Conservation (phyloP, 2,888 invertebrate species). For the Epirrhoe tristata region DNA sequence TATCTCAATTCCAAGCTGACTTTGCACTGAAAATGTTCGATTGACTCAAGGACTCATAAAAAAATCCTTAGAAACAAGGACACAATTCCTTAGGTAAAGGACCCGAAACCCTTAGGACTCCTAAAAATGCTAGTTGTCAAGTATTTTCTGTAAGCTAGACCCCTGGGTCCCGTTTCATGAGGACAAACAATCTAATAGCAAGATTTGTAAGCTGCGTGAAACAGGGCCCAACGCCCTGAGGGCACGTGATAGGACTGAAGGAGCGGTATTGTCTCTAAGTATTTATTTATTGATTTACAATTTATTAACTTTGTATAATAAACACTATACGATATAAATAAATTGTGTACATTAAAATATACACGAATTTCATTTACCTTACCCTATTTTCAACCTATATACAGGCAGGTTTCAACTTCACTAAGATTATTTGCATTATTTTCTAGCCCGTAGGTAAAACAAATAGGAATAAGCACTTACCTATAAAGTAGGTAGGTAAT, state of each 20-base stretch:
- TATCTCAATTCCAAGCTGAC: constrained; percentile 37
- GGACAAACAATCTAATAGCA: neutral
- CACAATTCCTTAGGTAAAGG: neutral
- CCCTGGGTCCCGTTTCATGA: constrained; percentile 15
- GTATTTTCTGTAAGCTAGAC: constrained; percentile 64
- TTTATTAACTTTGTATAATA: constrained; percentile 85
- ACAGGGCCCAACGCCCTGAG: constrained; percentile 68
- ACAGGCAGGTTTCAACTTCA: neutral
- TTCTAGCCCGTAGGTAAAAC: too few relatives aligned
- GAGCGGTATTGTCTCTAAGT: constrained; percentile 68
- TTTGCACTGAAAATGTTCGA: constrained; percentile 34
- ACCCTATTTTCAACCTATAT: neutral
- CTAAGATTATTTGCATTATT: too few relatives aligned
- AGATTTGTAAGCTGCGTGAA: constrained; percentile 8
- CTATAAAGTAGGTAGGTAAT: too few relatives aligned
- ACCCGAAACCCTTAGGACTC: constrained; percentile 43
- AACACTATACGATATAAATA: constrained; percentile 83
- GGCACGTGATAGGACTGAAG: constrained; percentile 76
- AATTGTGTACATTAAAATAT: constrained; percentile 84
- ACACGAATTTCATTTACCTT: constrained; percentile 67
- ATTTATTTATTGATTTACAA: constrained; percentile 85
- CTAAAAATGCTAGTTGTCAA: constrained; percentile 68
- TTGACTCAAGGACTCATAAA: constrained; percentile 13
- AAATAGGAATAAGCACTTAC: too few relatives aligned
- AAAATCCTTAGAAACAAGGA: constrained; percentile 14